A percentile compares a stretch with the other conserved stretches of the same genome.
phyloP scores from a whole-genome alignment of 2,888 invertebrate species.

The Spisula subtruncata region DNA sequence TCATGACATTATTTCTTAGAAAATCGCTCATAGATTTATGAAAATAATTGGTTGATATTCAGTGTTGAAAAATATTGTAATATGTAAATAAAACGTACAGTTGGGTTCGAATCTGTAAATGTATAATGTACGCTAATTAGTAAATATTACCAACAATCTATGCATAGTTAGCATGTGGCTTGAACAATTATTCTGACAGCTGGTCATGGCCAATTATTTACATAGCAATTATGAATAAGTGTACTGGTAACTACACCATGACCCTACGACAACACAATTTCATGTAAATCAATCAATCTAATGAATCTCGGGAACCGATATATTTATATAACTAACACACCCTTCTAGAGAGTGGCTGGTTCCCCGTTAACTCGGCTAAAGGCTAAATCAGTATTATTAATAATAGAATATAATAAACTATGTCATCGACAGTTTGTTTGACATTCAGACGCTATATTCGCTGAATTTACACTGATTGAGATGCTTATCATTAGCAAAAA shows the following conservation, averaged over 20 bases:
- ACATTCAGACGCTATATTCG: slow-evolving; percentile 8
- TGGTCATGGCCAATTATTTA: slow-evolving; percentile 4
- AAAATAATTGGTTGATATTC: too few relatives aligned
- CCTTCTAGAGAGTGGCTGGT: neutral
- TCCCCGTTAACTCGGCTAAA: too few relatives aligned
- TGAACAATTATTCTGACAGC: neutral
- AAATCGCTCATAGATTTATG: too few relatives aligned
- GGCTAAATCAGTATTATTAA: neutral
- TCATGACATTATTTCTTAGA: too few relatives aligned
- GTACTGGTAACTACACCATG: neutral
- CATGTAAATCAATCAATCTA: neutral
- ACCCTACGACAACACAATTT: neutral
- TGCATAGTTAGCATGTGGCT: too few relatives aligned
- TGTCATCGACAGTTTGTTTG: neutral
- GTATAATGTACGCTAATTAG: too few relatives aligned
- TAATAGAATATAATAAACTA: neutral
- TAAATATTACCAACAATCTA: too few relatives aligned
- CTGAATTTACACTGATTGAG: slow-evolving; percentile 11
- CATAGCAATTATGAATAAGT: neutral
- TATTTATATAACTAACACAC: neutral
- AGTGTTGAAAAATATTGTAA: too few relatives aligned
- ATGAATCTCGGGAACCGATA: neutral
- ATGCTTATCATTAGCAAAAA: neutral
- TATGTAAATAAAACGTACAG: too few relatives aligned
- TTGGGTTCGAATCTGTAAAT: too few relatives aligned